Evolutionary conservation across 2,888 invertebrate species (phyloP).

Genomic region (Pinctada fucata): DNA sequence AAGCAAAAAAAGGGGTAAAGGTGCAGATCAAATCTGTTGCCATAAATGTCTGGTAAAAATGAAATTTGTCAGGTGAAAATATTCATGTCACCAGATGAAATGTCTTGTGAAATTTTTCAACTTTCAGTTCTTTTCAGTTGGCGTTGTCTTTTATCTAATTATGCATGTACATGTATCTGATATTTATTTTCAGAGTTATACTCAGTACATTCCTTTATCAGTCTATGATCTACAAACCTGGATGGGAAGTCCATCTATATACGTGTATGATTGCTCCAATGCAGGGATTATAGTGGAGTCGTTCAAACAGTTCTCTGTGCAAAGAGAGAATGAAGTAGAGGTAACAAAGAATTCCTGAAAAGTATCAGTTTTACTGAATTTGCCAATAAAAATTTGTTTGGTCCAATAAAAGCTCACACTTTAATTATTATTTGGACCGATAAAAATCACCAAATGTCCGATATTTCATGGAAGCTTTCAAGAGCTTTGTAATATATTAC

Average conservation of each 20-base stretch:
- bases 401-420: too few relatives aligned
- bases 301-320: slow-evolving; percentile 75
- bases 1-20: too few relatives aligned
- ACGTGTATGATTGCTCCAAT: slow-evolving; percentile 99
- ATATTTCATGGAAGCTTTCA: background rate
- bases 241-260: slow-evolving; percentile 99
- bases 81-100: too few relatives aligned
- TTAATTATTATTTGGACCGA: too few relatives aligned
- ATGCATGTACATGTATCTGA: too few relatives aligned
- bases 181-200: slow-evolving; percentile 86
- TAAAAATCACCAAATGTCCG: too few relatives aligned
- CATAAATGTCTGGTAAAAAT: too few relatives aligned
- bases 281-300: slow-evolving; percentile 95
- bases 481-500: background rate
- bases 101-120: too few relatives aligned
- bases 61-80: too few relatives aligned
- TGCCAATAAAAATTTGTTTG: background rate
- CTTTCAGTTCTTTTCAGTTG: too few relatives aligned
- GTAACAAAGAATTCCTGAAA: slow-evolving; percentile 37
- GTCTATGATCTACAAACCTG: slow-evolving; percentile 98
- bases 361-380: background rate
- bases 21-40: too few relatives aligned
- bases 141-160: too few relatives aligned
- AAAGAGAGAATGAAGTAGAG: slow-evolving; percentile 72
- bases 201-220: slow-evolving; percentile 99